These are phyloP conservation scores for Mythimna loreyi DNA, from an alignment of 2,888 invertebrate species.

Conservation along the genomic window DNA sequence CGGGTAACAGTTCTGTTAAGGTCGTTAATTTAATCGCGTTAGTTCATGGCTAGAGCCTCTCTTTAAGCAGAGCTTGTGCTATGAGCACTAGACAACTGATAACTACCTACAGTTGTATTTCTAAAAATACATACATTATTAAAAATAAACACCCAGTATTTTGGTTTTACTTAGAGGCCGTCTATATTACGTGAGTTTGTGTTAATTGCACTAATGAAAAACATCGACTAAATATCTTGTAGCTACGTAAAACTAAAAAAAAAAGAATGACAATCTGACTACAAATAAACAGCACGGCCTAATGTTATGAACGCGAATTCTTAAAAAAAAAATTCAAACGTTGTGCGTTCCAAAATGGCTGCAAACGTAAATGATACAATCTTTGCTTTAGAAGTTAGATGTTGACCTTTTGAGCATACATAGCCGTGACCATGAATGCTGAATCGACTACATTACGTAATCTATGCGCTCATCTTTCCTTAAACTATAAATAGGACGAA, in stretches of 20 bases:
- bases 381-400: conserved; percentile 73
- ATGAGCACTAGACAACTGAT: no score
- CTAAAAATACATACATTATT: no score
- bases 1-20: no score
- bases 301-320: conserved; percentile 34
- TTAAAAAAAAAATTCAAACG: conserved; percentile 39
- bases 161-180: no score
- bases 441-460: conserved; percentile 87
- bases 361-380: conserved; percentile 65
- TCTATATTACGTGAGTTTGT: no score
- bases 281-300: conserved; percentile 12
- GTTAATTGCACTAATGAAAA: neutral
- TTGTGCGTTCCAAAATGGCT: conserved; percentile 49
- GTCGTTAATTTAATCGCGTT: no score
- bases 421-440: conserved; percentile 86
- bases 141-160: no score
- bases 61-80: no score
- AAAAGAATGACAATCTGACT: conserved; percentile 2
- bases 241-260: neutral
- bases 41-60: no score
- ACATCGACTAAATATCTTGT: neutral
- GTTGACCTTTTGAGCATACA: conserved; percentile 82
- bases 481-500: conserved; percentile 51
- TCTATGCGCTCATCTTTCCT: conserved; percentile 81
- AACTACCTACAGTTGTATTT: no score